These are phyloP conservation scores for Dreissena polymorpha DNA, from an alignment of 1,140 invertebrate genomes.

Conservation along the genomic window DNA sequence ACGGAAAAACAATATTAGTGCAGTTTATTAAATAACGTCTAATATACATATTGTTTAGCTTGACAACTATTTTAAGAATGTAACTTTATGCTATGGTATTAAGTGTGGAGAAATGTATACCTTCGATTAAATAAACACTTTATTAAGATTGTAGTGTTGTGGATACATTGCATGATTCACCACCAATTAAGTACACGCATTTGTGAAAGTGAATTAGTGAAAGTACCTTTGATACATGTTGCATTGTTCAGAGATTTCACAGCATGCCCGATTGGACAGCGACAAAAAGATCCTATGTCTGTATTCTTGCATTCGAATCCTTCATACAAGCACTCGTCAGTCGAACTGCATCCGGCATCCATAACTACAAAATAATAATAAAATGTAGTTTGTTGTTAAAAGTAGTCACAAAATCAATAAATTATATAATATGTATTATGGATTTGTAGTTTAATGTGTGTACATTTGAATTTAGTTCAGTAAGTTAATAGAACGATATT, in stretches of 20 bases:
- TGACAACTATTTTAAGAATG: too few species aligned
- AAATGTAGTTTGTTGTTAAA: background rate
- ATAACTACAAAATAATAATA: background rate
- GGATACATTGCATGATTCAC: too few species aligned
- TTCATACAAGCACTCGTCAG: background rate
- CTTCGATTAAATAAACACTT: too few species aligned
- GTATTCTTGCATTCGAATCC: background rate
- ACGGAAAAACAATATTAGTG: too few species aligned
- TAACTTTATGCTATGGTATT: too few species aligned
- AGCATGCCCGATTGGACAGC: background rate
- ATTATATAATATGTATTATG: background rate
- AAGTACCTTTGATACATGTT: background rate
- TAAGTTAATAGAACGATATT: background rate
- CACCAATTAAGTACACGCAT: too few species aligned
- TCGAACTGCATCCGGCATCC: background rate
- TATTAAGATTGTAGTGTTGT: too few species aligned
- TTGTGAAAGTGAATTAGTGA: too few species aligned
- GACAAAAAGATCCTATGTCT: background rate
- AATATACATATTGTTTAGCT: too few species aligned
- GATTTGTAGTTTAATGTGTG: background rate
- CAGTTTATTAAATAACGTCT: too few species aligned
- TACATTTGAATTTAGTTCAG: background rate
- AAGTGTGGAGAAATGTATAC: too few species aligned
- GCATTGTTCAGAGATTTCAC: background rate
- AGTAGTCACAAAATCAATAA: background rate